phyloP scores from a whole-genome alignment of 2,113 vertebrate genomes.

The Hippocampus abdominalis region DNA sequence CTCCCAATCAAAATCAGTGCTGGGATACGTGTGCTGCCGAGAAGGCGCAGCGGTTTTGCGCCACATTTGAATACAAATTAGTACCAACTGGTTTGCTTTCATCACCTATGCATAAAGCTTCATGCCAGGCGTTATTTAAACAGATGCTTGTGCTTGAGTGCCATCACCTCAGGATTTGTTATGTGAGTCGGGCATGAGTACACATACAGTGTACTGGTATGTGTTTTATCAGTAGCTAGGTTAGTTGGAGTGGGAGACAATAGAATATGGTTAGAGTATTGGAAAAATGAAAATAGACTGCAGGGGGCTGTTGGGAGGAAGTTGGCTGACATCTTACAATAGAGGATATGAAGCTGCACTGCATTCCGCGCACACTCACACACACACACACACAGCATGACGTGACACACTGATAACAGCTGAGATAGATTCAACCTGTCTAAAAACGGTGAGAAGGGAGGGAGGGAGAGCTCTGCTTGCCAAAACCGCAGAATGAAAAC shows the following conservation, averaged over 20 bases:
- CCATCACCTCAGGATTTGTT: background rate
- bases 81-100: slow-evolving; percentile 23
- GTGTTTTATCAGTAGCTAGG: slow-evolving; percentile 2
- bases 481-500: slow-evolving; percentile 23
- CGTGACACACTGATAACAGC: slow-evolving; percentile 65
- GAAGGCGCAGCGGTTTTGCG: no score
- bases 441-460: slow-evolving; percentile 45
- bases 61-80: slow-evolving; percentile 1
- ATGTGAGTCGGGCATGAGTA: background rate
- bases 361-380: slow-evolving; percentile 58
- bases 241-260: background rate
- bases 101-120: slow-evolving; percentile 32
- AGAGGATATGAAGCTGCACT: slow-evolving; percentile 56
- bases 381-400: slow-evolving; percentile 62
- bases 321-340: slow-evolving; percentile 56
- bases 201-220: background rate
- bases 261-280: slow-evolving; percentile 29
- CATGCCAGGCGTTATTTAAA: slow-evolving; percentile 20
- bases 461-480: no score
- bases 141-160: slow-evolving; percentile 32
- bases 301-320: slow-evolving; percentile 38
- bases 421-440: slow-evolving; percentile 56
- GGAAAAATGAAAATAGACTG: slow-evolving; percentile 48
- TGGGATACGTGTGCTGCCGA: no score
- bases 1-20: no score